Evolutionary conservation across 2,797 vertebrate species (phyloP), one percentile per base, ranked within the genome.

Genomic region (Petrocephalus schoutedeni): DNA sequence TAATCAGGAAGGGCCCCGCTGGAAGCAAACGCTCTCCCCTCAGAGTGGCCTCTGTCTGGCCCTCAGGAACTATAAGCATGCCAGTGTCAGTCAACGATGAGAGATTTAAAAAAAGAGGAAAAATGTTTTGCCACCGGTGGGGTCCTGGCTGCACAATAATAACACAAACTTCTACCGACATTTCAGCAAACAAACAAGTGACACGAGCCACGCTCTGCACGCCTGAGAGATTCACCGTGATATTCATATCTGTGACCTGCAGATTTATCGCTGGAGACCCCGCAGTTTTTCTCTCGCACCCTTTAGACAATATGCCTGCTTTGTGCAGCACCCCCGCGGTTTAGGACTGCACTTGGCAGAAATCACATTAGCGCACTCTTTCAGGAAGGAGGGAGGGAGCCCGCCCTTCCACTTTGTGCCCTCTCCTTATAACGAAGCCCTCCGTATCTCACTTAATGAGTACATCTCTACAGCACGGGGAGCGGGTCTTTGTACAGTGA

Each of bases 401-500:
- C 23, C 58, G 23, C 56, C 74, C 74, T 49, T 45, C 36, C 58
- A 21, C 86, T 85, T 80, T 91, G 91, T 91, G 88, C 90, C 45
- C 92, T 92, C 92, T 91, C 91, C 92, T 91, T 90, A 94, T 93
- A 83, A 23, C 94, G 93, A 92, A 91, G 86, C 89, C 90, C 58
- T 23, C 85, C 91, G 92, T 93, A 92, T 92, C 91, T 87, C 88
- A 28, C 88, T 89, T 92, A 92, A 92, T 92, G 93, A 91, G 90
- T 92, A 91, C 92, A 91, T 92, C 91, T 91, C 89, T 87, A 89
- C 92, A 91, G 88, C 77, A 82, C 90, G 88, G 92, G 93, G 93
- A 89, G 94, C 94, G 94, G 94, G 92, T 87, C 83, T 93, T 94
- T 93, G 93, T 91, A 91, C 93, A 93, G 82, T 92, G 91, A 93